Base-by-base conservation (phyloP, 2,888 invertebrate species). In the Caradrina clavipalpis region DNA sequence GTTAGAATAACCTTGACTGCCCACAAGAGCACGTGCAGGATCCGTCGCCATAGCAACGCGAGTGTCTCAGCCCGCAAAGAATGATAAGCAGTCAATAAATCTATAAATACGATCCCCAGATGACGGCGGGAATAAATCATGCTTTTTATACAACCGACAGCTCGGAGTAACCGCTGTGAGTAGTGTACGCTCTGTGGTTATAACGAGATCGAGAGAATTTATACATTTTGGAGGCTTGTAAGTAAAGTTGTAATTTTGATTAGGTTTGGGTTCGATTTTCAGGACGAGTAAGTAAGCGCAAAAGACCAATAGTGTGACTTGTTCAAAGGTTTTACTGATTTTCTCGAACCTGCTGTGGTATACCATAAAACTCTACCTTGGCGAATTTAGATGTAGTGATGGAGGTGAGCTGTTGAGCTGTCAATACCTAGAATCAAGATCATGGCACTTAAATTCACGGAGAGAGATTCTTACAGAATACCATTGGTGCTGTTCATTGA, bases 21-120 rank as follows among this genome's bases (percentile, higher is more conserved):
- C 39, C 39, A 42, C 39, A 49, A 26, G 15, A 26, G 19, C 66
- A 74, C 26, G 50, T 75, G 67, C 21, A 19, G 47, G 10, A 53
- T 0, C 50, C 10, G 75, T 76, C 57, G 11, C 63, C 62, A 79
- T 76, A n/a, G 80, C 74, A 76, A 79, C 75, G 49, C 13, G 21
- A 59, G 42, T 65, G 49, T 78, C 62, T 79, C 49, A n/a, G 35
- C 42, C 54, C 15, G 39, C 39, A 19, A 45, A 70, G 57, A 78
- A 61, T 73, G 61, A 80, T 77, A 64, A 69, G 56, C 56, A 56
- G 59, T 69, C 72, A 49, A 71, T 76, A 78, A 54, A 26, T 58
- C 58, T 81, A 79, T 62, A 54, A 67, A 39, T 73, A 81, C 31
- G n/a, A 61, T 31, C 11, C 61, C 35, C 62, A 64, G 63, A 68